Conservation (phyloP, 1,140 invertebrate species). For the Gonatopus flavifemur region DNA sequence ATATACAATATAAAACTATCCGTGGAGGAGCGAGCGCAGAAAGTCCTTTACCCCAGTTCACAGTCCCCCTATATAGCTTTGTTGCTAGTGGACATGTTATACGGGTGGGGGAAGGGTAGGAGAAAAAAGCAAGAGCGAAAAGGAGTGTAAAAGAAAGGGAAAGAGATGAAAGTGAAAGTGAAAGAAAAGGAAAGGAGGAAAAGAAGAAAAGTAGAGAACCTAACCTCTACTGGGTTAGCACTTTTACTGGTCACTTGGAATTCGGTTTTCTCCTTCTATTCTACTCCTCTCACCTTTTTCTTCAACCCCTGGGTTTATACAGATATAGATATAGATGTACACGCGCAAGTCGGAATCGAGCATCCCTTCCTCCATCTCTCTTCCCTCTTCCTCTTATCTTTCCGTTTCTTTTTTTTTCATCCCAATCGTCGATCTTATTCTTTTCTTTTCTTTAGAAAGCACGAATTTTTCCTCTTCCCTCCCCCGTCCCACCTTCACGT, state of each 20-base stretch:
- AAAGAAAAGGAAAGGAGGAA: conserved; percentile 11
- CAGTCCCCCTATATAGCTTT: conserved; percentile 37
- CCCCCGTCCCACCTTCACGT: conserved; percentile 11
- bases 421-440: too few species aligned
- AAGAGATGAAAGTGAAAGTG: background rate
- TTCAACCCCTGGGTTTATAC: conserved; percentile 5
- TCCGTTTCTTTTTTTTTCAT: conserved; percentile 5
- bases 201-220: conserved; percentile 13
- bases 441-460: too few species aligned
- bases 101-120: conserved; percentile 16
- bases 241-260: conserved; percentile 47
- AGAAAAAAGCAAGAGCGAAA: conserved; percentile 15
- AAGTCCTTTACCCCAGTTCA: conserved; percentile 51
- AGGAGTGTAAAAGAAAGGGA: conserved; percentile 9
- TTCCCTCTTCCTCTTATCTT: conserved; percentile 1
- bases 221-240: conserved; percentile 24
- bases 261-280: conserved; percentile 26
- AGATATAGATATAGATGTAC: too few species aligned
- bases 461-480: background rate
- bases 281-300: background rate
- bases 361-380: conserved; percentile 11
- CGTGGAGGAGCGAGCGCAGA: conserved; percentile 29
- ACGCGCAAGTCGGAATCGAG: conserved; percentile 19
- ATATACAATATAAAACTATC: too few species aligned
- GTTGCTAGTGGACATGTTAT: conserved; percentile 12